Conservation (phyloP, 1,140 invertebrate species). For the Lineus longissimus region DNA sequence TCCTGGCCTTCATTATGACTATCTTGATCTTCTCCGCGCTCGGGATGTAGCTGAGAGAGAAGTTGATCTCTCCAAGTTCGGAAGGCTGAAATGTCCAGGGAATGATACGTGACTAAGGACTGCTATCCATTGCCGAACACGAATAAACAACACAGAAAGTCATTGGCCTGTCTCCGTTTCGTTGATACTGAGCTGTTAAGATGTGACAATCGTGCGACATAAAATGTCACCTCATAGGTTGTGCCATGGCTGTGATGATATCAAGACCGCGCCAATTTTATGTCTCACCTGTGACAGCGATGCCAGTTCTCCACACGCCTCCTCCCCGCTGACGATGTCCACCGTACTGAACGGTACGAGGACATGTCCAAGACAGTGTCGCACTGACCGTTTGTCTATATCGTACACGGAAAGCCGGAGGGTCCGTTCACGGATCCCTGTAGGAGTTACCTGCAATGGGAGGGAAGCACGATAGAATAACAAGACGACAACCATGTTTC, state of each 20-base stretch:
- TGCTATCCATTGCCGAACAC: neutral
- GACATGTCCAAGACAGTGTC: conserved; percentile 49
- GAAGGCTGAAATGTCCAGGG: conserved; percentile 27
- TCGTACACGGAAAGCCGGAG: conserved; percentile 49
- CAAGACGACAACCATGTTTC: too few species aligned
- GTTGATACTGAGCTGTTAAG: too few species aligned
- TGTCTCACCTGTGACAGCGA: too few species aligned
- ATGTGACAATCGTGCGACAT: too few species aligned
- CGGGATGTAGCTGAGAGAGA: conserved; percentile 42
- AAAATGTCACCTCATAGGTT: too few species aligned
- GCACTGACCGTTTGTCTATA: conserved; percentile 44
- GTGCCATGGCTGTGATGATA: too few species aligned
- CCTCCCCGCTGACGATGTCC: conserved; percentile 34
- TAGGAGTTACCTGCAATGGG: conserved; percentile 25
- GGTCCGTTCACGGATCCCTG: conserved; percentile 25
- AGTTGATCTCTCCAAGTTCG: conserved; percentile 38
- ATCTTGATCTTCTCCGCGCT: conserved; percentile 44
- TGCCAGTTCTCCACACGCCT: conserved; percentile 30
- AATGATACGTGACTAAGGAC: conserved; percentile 6
- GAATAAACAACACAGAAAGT: too few species aligned
- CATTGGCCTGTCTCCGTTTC: too few species aligned
- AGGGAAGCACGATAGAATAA: neutral
- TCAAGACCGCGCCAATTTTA: too few species aligned
- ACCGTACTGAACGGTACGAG: conserved; percentile 34
- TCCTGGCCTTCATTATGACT: conserved; percentile 34